Conservation (phyloP, 2,888 invertebrate species). For the Platyscelio sp. region DNA sequence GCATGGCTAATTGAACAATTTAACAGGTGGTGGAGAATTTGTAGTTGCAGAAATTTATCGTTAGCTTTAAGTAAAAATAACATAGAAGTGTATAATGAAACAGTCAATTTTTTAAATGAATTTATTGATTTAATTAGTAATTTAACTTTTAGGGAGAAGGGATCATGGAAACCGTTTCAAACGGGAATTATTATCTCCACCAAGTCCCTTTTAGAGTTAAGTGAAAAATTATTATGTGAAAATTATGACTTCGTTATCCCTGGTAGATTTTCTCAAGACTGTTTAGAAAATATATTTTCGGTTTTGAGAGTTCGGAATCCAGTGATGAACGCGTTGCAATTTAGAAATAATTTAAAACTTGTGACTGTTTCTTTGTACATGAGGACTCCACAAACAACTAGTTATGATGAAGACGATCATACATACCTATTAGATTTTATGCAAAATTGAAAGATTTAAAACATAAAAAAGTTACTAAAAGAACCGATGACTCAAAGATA, state of each 20-base stretch:
- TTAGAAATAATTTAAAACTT: conserved; percentile 38
- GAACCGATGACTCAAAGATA: too few species aligned
- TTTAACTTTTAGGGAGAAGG: neutral
- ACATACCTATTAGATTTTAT: conserved; percentile 19
- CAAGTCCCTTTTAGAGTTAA: neutral
- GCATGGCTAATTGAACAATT: conserved; percentile 10
- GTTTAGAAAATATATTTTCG: conserved; percentile 47
- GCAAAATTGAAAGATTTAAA: too few species aligned
- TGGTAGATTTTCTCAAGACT: conserved; percentile 17
- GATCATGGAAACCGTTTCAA: conserved; percentile 1
- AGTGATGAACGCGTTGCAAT: conserved; percentile 33
- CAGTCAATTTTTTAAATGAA: neutral
- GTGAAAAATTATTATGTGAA: neutral
- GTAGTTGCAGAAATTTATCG: neutral
- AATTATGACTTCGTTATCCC: neutral
- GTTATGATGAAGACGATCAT: conserved; percentile 35
- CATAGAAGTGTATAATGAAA: neutral
- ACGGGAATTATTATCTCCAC: conserved; percentile 5
- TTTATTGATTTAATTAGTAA: neutral
- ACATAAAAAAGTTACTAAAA: too few species aligned
- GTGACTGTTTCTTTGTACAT: conserved; percentile 34
- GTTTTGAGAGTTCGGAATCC: conserved; percentile 4
- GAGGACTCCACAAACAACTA: neutral
- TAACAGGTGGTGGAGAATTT: neutral
- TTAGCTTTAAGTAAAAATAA: neutral